Conservation (phyloP, 2,113 vertebrate species). For the Alethe castanea region DNA sequence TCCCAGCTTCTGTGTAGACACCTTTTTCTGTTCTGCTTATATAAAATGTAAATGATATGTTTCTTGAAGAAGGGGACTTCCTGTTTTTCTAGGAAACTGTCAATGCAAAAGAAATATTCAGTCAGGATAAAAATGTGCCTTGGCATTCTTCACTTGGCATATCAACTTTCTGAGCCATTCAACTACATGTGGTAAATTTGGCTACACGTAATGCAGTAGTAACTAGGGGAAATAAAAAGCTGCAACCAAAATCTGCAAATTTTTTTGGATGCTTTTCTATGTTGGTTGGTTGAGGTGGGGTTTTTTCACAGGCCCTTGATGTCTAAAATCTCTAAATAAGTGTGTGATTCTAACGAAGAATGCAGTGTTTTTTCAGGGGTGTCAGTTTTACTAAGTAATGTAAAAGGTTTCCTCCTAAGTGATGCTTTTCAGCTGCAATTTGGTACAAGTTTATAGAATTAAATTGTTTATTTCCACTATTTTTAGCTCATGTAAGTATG, state of each 20-base stretch:
- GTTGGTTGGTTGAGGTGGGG: background rate
- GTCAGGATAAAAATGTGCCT: background rate
- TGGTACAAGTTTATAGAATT: background rate
- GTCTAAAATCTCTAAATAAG: background rate
- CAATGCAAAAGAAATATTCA: background rate
- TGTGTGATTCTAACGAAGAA: background rate
- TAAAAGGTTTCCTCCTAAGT: background rate
- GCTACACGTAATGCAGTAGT: accelerated
- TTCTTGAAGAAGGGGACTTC: background rate
- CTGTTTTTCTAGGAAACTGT: background rate
- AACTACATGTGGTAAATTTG: background rate
- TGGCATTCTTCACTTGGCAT: background rate
- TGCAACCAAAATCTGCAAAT: background rate
- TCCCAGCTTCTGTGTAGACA: background rate
- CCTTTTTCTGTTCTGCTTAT: background rate
- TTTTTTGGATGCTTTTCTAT: background rate
- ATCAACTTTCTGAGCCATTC: background rate
- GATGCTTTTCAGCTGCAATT: background rate
- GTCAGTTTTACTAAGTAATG: background rate
- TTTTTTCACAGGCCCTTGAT: background rate
- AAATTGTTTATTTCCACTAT: background rate
- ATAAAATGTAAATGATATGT: background rate
- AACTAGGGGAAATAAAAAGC: background rate
- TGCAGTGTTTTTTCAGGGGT: background rate
- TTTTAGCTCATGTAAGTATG: background rate